A percentile compares a stretch with the other conserved stretches of the same genome.
phyloP scores from a whole-genome alignment of 92 coral and sea anemone species.

The Nematostella vectensis region DNA sequence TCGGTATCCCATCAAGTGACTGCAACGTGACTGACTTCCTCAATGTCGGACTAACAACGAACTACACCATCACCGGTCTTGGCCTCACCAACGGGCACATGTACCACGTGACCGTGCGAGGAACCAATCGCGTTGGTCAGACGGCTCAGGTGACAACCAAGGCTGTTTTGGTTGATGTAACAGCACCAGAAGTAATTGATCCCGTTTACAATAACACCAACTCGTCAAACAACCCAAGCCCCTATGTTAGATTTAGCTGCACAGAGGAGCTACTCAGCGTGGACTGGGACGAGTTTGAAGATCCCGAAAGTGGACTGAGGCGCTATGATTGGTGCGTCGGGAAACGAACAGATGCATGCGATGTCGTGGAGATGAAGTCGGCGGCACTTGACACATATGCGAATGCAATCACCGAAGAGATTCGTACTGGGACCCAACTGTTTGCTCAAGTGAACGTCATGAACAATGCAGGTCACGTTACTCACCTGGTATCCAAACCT shows the following conservation, averaged over 20 bases:
- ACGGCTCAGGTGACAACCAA: slow-evolving; percentile 36
- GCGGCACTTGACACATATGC: slow-evolving; percentile 27
- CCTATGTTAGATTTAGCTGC: slow-evolving; percentile 41
- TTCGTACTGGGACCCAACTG: slow-evolving; percentile 51
- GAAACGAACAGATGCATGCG: slow-evolving; percentile 53
- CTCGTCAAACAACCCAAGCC: slow-evolving; percentile 12
- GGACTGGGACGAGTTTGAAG: slow-evolving; percentile 83
- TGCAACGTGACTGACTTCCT: slow-evolving; percentile 37
- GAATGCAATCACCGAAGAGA: slow-evolving; percentile 34
- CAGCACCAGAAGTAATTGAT: slow-evolving; percentile 49
- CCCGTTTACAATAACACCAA: slow-evolving; percentile 25
- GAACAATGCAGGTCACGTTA: slow-evolving; percentile 59
- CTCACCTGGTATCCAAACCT: slow-evolving; percentile 33
- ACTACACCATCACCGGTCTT: slow-evolving; percentile 30
- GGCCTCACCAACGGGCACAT: slow-evolving; percentile 38
- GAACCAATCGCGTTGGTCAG: slow-evolving; percentile 63
- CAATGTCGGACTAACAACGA: slow-evolving; percentile 39
- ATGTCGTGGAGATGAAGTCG: slow-evolving; percentile 36
- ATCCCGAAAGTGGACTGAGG: slow-evolving; percentile 53
- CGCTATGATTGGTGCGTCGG: slow-evolving; percentile 85
- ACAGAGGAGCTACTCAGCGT: slow-evolving; percentile 53
- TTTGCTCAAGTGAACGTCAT: slow-evolving; percentile 58
- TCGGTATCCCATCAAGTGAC: slow-evolving; percentile 32
- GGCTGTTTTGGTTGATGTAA: slow-evolving; percentile 52
- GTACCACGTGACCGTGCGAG: slow-evolving; percentile 56